Evolutionary conservation across 64 coral and sea anemone genomes (phyloP).

Genomic region (Hydrozoanthus tunicans): DNA sequence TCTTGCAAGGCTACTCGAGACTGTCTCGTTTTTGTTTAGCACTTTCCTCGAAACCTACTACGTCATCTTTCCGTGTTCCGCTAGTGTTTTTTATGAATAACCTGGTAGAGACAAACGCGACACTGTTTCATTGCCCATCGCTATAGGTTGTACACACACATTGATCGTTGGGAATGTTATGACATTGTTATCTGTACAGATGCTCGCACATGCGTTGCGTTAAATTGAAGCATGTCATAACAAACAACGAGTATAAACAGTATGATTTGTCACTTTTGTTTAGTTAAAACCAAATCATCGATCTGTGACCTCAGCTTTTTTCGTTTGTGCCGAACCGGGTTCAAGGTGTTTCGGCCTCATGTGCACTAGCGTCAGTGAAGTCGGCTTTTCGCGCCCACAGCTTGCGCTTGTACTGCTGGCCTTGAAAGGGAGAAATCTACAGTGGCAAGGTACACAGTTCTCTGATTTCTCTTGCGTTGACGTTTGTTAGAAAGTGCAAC

Average conservation of each 20-base stretch:
- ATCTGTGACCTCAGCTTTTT: neutral
- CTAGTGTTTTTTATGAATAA: no score
- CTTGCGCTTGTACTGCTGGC: constrained; percentile 21
- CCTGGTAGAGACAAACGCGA: no score
- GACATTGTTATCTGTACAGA: no score
- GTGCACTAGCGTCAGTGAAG: neutral
- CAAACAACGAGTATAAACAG: neutral
- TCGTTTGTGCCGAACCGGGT: no score
- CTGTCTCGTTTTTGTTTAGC: no score
- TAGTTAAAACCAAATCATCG: no score
- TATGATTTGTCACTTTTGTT: neutral
- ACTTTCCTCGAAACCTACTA: no score
- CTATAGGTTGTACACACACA: no score
- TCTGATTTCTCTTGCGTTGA: neutral
- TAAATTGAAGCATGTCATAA: neutral
- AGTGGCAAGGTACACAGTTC: constrained; percentile 17
- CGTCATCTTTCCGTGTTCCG: no score
- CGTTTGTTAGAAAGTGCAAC: neutral
- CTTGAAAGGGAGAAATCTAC: neutral
- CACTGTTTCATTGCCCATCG: no score
- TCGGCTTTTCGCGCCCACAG: constrained; percentile 7
- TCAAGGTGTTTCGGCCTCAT: neutral
- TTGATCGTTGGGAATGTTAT: no score
- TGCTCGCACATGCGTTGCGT: neutral
- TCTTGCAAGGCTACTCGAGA: no score